A percentile compares a stretch with the other conserved stretches of the same genome.
Conservation (phyloP, 2,888 invertebrate genomes). For the Cistogaster globosa region DNA sequence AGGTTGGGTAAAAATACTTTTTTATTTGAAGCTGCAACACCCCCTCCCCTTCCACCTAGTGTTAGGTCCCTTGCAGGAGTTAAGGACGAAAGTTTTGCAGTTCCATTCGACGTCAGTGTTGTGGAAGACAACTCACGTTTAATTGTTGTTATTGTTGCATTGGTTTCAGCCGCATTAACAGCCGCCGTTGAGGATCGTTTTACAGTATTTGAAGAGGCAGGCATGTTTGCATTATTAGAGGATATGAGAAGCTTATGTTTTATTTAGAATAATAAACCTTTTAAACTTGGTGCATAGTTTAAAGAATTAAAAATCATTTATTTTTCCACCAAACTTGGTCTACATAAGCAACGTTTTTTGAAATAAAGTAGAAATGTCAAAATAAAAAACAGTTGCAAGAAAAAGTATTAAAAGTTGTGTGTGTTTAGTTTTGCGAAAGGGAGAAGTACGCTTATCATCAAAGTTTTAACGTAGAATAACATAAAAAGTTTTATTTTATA, state of each 20-base stretch:
- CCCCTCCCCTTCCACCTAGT: slow-evolving; percentile 83
- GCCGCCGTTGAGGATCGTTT: slow-evolving; percentile 22
- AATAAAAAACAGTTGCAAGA: slow-evolving; percentile 16
- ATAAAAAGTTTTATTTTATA: no score
- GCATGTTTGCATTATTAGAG: slow-evolving; percentile 62
- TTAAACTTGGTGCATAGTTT: not conserved
- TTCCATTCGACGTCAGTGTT: slow-evolving; percentile 61
- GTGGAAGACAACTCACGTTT: slow-evolving; percentile 63
- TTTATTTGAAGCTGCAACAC: slow-evolving; percentile 81
- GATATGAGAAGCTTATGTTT: not conserved
- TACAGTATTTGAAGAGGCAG: slow-evolving; percentile 48
- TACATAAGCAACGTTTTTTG: slow-evolving; percentile 49
- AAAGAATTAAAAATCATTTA: not conserved
- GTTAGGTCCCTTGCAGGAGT: slow-evolving; percentile 85
- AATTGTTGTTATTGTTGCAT: slow-evolving; percentile 19
- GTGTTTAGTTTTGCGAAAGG: not conserved
- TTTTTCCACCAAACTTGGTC: slow-evolving; percentile 3
- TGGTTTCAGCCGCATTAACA: slow-evolving; percentile 29
- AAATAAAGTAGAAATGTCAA: slow-evolving; percentile 33
- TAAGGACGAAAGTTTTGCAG: slow-evolving; percentile 82
- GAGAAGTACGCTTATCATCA: not conserved
- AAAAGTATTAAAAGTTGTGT: not conserved
- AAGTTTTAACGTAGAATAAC: not conserved
- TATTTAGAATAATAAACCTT: not conserved
- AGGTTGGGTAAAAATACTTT: slow-evolving; percentile 86